Conservation (phyloP, 2,113 vertebrate genomes). For the Ginglymostoma cirratum region DNA sequence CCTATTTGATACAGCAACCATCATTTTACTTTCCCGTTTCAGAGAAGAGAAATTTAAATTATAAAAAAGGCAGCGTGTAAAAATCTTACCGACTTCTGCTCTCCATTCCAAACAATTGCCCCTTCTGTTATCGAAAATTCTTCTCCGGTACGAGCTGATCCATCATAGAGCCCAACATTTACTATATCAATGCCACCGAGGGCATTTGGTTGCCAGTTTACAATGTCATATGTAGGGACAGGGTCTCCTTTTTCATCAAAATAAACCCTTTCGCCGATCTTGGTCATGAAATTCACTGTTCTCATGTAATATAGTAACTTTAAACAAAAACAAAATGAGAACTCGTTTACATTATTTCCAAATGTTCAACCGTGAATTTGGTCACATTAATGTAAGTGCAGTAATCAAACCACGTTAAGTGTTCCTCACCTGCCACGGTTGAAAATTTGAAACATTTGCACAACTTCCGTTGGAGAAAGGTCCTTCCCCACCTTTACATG, state of each 20-base stretch:
- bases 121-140: not conserved
- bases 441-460: not conserved
- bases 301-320: not conserved
- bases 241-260: slow-evolving; percentile 35
- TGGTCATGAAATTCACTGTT: not conserved
- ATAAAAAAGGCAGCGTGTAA: no score
- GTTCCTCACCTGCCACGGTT: not conserved
- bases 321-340: not conserved
- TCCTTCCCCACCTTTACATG: not conserved
- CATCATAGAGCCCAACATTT: not conserved
- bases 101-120: not conserved
- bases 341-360: not conserved
- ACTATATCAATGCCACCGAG: not conserved
- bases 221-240: slow-evolving; percentile 9
- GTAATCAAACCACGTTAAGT: no score
- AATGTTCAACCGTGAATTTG: not conserved
- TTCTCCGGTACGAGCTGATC: not conserved
- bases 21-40: no score
- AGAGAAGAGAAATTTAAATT: no score
- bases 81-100: not conserved
- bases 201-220: slow-evolving; percentile 6
- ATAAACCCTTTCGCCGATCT: not conserved
- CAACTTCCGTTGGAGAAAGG: not conserved
- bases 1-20: no score
- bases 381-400: not conserved